Base-by-base conservation (phyloP, 2,113 vertebrate species). In the Hepsetus odoe region DNA sequence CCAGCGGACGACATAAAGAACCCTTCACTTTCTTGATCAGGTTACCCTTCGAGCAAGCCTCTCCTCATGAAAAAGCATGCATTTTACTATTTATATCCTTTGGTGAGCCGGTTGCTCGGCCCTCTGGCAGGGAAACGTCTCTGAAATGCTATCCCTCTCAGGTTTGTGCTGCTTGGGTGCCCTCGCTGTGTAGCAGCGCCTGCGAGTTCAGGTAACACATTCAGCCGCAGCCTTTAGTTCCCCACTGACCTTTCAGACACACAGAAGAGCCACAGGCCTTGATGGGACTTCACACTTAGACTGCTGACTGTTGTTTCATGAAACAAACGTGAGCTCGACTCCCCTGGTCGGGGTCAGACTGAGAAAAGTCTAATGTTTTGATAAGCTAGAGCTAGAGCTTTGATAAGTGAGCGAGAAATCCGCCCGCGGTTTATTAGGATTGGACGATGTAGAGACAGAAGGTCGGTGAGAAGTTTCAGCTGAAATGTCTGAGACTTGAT, bases 91-190 rank as follows among this genome's bases (percentile, higher is more conserved):
- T 78, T 74, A 61, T 74, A 56, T 28, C 64, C 71, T 62, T 78
- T 74, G 64, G 46, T 53, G 24, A 78, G 76, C 75, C 69, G 80
- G 51, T 68, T 73, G 53, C 68, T 70, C 32, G 38, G 71, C 70
- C 76, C 42, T 28, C 26, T 58, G 18, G 71, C 28, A 9, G 44
- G 65, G 40, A n/a, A 40, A 8, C 4, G 10, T 38, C 30, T 71
- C 56, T 68, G 74, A 73, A 82, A 73, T 69, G 74, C 73, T 82
- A 67, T 77, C 74, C 77, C 69, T 20, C 61, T 66, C 69, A 16
- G 74, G 68, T 77, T 51, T 3, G 74, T 59, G 74, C 69, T 68
- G 53, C 46, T 38, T 11, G 26, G 76, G 58, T 20, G 56, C 62
- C 58, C 72, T 69, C 44, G 28, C 42, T 28, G 24, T 59, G 53